Percentiles rank a stretch among this genome's conserved stretches.
Evolutionary conservation across 2,113 vertebrate species (phyloP).

Genomic region (Rhegmatorhina hoffmannsi): DNA sequence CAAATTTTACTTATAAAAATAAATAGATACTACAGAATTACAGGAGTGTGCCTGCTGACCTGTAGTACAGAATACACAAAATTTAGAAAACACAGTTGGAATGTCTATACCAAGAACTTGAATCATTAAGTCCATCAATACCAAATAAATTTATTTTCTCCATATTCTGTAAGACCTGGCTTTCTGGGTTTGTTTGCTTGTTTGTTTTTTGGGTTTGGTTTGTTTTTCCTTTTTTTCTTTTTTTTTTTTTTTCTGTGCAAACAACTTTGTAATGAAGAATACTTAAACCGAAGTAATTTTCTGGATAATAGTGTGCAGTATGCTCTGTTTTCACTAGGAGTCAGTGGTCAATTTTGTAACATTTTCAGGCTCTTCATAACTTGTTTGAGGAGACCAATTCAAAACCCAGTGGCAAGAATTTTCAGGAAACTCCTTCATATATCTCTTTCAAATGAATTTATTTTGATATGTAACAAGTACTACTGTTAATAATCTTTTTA

Average conservation of each 20-base stretch:
- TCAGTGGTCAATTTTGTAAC: background rate
- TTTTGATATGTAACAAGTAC: background rate
- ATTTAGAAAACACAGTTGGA: background rate
- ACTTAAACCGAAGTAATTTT: background rate
- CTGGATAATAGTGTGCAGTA: background rate
- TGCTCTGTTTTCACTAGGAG: background rate
- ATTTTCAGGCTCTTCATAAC: background rate
- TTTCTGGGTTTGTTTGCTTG: background rate
- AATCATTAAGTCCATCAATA: background rate
- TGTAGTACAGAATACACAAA: background rate
- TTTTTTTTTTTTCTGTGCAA: background rate
- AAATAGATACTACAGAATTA: background rate
- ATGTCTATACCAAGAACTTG: accelerated
- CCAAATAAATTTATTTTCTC: background rate
- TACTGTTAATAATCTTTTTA: background rate
- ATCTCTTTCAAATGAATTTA: background rate
- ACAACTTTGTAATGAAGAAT: background rate
- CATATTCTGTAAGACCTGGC: background rate
- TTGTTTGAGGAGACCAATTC: background rate
- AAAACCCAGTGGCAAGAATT: background rate
- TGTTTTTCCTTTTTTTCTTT: background rate
- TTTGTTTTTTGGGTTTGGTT: background rate
- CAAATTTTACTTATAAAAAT: background rate
- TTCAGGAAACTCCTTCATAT: background rate
- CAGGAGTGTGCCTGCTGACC: background rate